Evolutionary conservation across 2,113 vertebrate genomes (phyloP).

Genomic region (Lynx canadensis): DNA sequence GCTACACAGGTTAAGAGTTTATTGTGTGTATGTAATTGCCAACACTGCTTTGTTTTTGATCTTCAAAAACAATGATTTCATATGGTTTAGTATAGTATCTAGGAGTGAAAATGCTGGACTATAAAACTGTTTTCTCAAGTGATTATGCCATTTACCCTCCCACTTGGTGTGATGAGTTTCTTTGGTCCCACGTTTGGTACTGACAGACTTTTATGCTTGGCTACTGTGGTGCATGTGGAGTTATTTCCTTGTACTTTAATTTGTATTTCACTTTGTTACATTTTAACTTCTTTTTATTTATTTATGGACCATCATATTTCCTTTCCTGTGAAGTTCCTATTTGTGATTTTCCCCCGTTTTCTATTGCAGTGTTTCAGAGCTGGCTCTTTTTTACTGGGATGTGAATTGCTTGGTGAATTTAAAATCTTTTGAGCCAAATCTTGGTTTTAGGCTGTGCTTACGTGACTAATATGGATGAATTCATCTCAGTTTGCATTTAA

Average conservation of each 20-base stretch:
- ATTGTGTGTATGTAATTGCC: background rate
- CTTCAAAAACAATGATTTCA: background rate
- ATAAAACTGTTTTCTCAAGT: background rate
- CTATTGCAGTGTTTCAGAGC: background rate
- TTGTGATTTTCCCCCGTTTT: constrained; percentile 9
- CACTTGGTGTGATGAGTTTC: background rate
- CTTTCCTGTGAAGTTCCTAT: background rate
- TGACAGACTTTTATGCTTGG: background rate
- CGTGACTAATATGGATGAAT: background rate
- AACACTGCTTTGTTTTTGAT: background rate
- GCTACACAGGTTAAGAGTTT: background rate
- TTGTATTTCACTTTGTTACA: background rate
- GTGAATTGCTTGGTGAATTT: constrained; percentile 20
- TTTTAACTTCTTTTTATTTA: background rate
- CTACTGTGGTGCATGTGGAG: background rate
- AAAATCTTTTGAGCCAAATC: constrained; percentile 26
- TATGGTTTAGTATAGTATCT: background rate
- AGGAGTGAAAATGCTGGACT: background rate
- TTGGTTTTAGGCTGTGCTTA: background rate
- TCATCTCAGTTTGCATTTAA: constrained; percentile 37
- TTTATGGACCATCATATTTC: background rate
- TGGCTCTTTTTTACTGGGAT: background rate
- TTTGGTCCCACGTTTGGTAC: background rate
- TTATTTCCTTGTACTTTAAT: background rate
- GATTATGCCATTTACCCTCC: background rate